Evolutionary conservation across 2,888 invertebrate genomes (phyloP).

Genomic region (Andrena praecox): DNA sequence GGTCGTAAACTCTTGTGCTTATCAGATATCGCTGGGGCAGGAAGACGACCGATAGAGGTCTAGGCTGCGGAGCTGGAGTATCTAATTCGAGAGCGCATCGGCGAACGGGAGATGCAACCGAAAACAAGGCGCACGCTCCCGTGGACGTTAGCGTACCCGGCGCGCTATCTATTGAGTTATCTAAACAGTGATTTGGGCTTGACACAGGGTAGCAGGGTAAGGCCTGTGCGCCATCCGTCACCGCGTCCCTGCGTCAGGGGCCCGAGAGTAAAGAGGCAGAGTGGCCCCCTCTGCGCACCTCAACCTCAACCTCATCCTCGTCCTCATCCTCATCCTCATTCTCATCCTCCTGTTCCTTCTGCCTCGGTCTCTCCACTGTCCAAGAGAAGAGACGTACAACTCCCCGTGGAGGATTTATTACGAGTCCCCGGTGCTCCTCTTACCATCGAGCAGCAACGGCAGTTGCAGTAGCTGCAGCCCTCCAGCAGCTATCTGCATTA

Average conservation of each 20-base stretch:
- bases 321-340: constrained; percentile 23
- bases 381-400: constrained; percentile 80
- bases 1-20: too few species aligned
- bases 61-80: too few species aligned
- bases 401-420: constrained; percentile 82
- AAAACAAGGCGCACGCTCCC: constrained; percentile 41
- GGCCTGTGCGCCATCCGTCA: constrained; percentile 73
- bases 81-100: background rate
- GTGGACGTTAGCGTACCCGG: constrained; percentile 43
- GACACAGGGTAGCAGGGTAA: constrained; percentile 65
- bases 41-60: too few species aligned
- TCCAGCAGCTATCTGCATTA: constrained; percentile 81
- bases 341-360: constrained; percentile 47
- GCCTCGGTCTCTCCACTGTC: constrained; percentile 68
- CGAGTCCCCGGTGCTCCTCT: constrained; percentile 76
- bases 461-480: constrained; percentile 64
- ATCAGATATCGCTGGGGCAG: too few species aligned
- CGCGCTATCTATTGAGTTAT: constrained; percentile 73
- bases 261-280: constrained; percentile 60
- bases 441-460: constrained; percentile 67
- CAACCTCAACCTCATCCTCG: constrained; percentile 36
- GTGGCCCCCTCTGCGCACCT: constrained; percentile 50
- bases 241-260: constrained; percentile 66
- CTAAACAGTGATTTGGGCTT: constrained; percentile 71
- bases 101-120: background rate